phyloP scores from a whole-genome alignment of 2,797 vertebrate species.

The Propithecus deckenii region DNA sequence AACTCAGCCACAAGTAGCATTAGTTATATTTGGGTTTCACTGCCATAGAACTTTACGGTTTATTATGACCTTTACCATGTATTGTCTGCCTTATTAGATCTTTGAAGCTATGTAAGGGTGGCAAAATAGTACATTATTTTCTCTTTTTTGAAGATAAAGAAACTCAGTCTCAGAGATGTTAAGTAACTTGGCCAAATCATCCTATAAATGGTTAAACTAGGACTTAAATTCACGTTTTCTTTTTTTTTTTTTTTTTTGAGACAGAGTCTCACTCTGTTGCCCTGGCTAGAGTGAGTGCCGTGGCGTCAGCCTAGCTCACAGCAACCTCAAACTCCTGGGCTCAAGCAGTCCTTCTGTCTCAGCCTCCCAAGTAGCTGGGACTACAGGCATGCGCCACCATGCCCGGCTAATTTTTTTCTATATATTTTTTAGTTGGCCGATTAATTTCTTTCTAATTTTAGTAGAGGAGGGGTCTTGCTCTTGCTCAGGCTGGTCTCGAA shows the following conservation, averaged over 20 bases:
- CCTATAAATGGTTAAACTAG: not conserved
- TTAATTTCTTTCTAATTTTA: too few relatives aligned
- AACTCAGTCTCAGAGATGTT: not conserved
- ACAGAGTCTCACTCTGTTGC: too few relatives aligned
- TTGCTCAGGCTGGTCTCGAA: too few relatives aligned
- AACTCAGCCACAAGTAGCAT: not conserved
- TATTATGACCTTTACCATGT: not conserved
- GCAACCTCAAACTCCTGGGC: too few relatives aligned
- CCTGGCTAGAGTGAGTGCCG: too few relatives aligned
- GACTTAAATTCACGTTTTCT: not conserved
- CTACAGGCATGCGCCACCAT: too few relatives aligned
- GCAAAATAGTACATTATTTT: not conserved
- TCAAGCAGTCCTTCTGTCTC: too few relatives aligned
- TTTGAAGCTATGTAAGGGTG: not conserved
- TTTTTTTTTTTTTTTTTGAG: not conserved
- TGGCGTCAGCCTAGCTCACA: too few relatives aligned
- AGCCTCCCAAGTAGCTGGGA: too few relatives aligned
- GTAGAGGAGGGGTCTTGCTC: too few relatives aligned
- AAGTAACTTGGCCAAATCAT: not conserved
- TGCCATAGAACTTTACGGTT: not conserved
- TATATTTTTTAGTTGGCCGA: too few relatives aligned
- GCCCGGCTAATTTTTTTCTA: too few relatives aligned
- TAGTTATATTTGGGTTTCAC: not conserved
- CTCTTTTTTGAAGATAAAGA: not conserved
- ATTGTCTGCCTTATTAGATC: not conserved